Evolutionary conservation across 2,797 vertebrate genomes (phyloP).

Genomic region (Labeo calbasu): DNA sequence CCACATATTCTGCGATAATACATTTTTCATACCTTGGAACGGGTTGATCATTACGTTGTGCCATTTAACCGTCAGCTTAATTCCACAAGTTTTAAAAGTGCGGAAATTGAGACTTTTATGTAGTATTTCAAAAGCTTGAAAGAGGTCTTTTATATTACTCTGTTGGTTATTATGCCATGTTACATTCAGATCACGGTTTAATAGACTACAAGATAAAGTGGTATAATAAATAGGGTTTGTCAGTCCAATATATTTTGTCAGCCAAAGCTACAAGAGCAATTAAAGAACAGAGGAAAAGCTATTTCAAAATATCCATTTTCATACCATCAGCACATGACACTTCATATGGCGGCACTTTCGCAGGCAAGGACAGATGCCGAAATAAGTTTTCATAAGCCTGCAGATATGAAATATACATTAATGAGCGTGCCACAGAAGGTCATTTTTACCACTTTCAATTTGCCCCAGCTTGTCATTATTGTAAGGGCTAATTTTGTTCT

Average conservation of each 20-base stretch:
- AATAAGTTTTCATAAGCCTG: slow-evolving; percentile 41
- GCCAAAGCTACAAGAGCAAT: slow-evolving; percentile 41
- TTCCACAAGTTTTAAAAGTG: slow-evolving; percentile 19
- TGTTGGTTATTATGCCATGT: not conserved
- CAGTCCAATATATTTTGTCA: slow-evolving; percentile 45
- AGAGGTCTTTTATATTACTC: not conserved
- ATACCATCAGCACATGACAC: slow-evolving; percentile 40
- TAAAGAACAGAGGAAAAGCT: slow-evolving; percentile 48
- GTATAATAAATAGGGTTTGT: slow-evolving; percentile 47
- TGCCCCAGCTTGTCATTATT: slow-evolving; percentile 36
- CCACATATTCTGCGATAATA: slow-evolving; percentile 7
- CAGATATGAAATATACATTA: slow-evolving; percentile 41
- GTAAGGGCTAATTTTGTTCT: slow-evolving; percentile 21
- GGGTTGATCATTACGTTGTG: slow-evolving; percentile 24
- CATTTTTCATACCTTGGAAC: slow-evolving; percentile 33
- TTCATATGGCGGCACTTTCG: slow-evolving; percentile 16
- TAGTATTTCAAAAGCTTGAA: slow-evolving; percentile 21
- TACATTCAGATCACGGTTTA: slow-evolving; percentile 40
- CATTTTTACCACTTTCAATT: slow-evolving; percentile 49
- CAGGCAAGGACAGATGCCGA: slow-evolving; percentile 6
- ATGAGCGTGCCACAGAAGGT: slow-evolving; percentile 41
- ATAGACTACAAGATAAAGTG: slow-evolving; percentile 40
- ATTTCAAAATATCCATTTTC: slow-evolving; percentile 48
- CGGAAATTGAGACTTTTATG: not conserved
- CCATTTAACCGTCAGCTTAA: slow-evolving; percentile 23